A percentile compares a stretch with the other conserved stretches of the same genome.
Conservation (phyloP, 2,797 vertebrate species). For the Denticeps clupeoides region DNA sequence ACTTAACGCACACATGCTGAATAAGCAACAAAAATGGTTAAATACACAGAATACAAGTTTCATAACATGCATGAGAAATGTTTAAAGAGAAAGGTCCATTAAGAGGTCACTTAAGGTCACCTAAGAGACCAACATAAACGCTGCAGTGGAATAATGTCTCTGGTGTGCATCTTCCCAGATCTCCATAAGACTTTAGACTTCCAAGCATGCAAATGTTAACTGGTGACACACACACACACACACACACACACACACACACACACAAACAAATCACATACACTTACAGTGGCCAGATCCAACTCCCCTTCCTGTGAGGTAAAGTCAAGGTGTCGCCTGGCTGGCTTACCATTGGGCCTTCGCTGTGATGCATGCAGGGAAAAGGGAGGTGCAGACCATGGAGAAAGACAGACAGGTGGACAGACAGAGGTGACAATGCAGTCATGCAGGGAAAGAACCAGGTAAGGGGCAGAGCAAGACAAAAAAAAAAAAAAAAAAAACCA, state of each 20-base stretch:
- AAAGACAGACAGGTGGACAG: constrained; percentile 21
- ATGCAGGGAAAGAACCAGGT: constrained; percentile 41
- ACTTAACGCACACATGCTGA: too few relatives aligned
- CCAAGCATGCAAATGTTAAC: too few relatives aligned
- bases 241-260: constrained; percentile 6
- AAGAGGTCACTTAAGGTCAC: too few relatives aligned
- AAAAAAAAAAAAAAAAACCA: not conserved
- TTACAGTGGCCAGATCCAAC: constrained; percentile 72
- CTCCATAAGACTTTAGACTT: too few relatives aligned
- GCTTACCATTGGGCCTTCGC: constrained; percentile 57
- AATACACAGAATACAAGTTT: too few relatives aligned
- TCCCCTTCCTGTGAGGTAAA: constrained; percentile 65
- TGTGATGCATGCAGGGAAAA: constrained; percentile 67
- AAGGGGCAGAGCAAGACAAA: not conserved
- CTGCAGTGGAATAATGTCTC: too few relatives aligned
- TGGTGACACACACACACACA: constrained; percentile 8
- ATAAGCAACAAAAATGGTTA: too few relatives aligned
- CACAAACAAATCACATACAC: constrained; percentile 55
- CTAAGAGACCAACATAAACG: too few relatives aligned
- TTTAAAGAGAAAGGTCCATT: too few relatives aligned
- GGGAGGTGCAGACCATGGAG: constrained; percentile 26
- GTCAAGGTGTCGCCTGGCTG: constrained; percentile 64
- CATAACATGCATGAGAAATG: too few relatives aligned
- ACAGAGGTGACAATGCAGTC: constrained; percentile 25
- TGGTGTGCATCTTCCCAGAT: too few relatives aligned